Percentiles rank a stretch among this genome's conserved stretches.
Conservation (phyloP, 2,113 vertebrate species). For the Cyanistes caeruleus region DNA sequence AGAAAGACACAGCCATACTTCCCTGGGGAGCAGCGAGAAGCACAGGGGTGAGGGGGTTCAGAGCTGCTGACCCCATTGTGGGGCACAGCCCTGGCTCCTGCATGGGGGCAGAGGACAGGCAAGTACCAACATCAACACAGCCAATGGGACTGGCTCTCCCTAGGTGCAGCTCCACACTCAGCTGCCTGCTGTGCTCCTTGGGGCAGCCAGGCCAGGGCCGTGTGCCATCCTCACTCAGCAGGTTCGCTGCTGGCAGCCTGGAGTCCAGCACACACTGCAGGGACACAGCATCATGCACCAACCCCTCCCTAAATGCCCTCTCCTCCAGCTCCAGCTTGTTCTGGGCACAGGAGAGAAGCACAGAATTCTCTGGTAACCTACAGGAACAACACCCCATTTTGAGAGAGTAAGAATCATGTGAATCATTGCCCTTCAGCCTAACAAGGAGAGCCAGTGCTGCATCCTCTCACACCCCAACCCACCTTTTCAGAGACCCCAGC, state of each 20-base stretch:
- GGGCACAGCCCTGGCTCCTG: neutral
- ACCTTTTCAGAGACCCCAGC: neutral
- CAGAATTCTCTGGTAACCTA: neutral
- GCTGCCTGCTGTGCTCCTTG: conserved; percentile 66
- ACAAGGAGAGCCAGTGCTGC: neutral
- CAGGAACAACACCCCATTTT: neutral
- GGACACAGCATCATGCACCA: rapidly evolving
- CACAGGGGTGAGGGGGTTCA: neutral
- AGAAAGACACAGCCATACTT: conserved; percentile 80
- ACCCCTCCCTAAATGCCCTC: neutral
- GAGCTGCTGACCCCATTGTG: rapidly evolving
- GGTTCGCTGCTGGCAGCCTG: conserved; percentile 66
- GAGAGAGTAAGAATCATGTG: rapidly evolving
- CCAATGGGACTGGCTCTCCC: conserved; percentile 70
- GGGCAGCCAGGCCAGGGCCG: conserved; percentile 74
- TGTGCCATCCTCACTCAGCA: conserved; percentile 44
- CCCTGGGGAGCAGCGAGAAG: conserved; percentile 25
- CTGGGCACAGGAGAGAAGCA: neutral
- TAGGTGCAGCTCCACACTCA: conserved; percentile 76
- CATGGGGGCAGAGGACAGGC: rapidly evolving
- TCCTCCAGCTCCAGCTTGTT: neutral
- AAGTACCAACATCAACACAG: conserved; percentile 73
- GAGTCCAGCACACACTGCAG: conserved; percentile 54
- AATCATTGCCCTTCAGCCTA: neutral
- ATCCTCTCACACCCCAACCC: too few relatives aligned